These are phyloP conservation scores for Ophraella communa DNA, from an alignment of 2,888 invertebrate species.

Conservation along the genomic window DNA sequence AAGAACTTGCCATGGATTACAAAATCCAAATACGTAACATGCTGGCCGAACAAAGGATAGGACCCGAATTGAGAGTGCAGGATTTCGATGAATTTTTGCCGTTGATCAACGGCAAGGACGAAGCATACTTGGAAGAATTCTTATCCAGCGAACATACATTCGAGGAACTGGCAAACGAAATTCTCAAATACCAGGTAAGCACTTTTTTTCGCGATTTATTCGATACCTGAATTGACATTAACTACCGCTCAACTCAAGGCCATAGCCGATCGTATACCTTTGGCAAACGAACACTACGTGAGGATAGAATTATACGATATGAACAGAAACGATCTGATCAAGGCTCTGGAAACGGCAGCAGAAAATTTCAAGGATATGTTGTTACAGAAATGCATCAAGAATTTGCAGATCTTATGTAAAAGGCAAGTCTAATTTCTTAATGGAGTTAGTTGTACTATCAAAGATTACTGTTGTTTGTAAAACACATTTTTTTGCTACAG, in stretches of 20 bases:
- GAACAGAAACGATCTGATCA: constrained; percentile 79
- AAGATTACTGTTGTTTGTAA: not conserved
- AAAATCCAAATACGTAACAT: constrained; percentile 68
- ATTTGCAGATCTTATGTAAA: constrained; percentile 81
- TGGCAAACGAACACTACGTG: constrained; percentile 68
- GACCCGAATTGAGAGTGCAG: constrained; percentile 74
- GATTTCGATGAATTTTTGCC: constrained; percentile 83
- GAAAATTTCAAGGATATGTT: constrained; percentile 73
- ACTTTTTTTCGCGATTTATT: too few species aligned
- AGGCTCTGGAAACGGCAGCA: constrained; percentile 72
- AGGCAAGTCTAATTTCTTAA: constrained; percentile 64
- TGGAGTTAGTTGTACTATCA: not conserved
- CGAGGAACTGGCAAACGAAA: constrained; percentile 68
- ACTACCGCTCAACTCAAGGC: not conserved
- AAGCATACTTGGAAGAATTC: constrained; percentile 70
- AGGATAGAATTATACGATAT: constrained; percentile 86
- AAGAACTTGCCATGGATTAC: constrained; percentile 70
- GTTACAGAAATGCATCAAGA: constrained; percentile 75
- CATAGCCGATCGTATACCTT: constrained; percentile 67
- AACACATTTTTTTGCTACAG: constrained; percentile 58
- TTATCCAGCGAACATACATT: constrained; percentile 70
- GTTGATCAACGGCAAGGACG: constrained; percentile 78
- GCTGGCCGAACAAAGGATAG: constrained; percentile 74
- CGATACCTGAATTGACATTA: too few species aligned
- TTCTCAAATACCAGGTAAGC: constrained; percentile 65